phyloP scores from a whole-genome alignment of 2,113 vertebrate genomes.

The Microcebus jonahi region DNA sequence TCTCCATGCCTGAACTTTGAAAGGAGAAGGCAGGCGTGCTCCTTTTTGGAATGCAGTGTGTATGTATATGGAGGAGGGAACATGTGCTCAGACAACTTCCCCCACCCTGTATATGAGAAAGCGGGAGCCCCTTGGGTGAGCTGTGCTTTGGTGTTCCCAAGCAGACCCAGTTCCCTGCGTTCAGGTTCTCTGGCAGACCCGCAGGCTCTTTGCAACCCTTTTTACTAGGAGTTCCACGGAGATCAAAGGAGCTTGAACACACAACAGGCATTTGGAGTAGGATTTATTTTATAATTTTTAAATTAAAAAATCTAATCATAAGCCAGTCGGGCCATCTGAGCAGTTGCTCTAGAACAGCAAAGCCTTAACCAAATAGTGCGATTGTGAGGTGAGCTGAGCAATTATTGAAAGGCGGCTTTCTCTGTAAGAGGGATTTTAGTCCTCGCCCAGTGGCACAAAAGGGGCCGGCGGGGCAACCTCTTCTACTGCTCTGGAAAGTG shows the following conservation, averaged over 20 bases:
- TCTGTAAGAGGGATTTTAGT: constrained; percentile 74
- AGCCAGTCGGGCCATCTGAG: background rate
- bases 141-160: constrained; percentile 2
- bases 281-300: constrained; percentile 54
- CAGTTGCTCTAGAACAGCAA: constrained; percentile 63
- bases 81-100: background rate
- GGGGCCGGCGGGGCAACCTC: background rate
- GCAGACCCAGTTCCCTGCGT: background rate
- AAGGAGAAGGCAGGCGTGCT: constrained; percentile 8
- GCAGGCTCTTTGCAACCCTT: constrained; percentile 25
- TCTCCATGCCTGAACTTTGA: constrained; percentile 53
- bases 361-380: constrained; percentile 75
- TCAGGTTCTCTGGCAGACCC: constrained; percentile 46
- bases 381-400: constrained; percentile 68
- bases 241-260: constrained; percentile 73
- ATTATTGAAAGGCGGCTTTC: constrained; percentile 72
- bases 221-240: constrained; percentile 45
- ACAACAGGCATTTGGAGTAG: constrained; percentile 62
- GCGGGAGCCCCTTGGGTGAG: background rate
- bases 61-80: background rate
- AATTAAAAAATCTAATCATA: constrained; percentile 45
- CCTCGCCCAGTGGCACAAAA: constrained; percentile 70
- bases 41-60: background rate
- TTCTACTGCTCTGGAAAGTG: constrained; percentile 1
- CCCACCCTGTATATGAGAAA: background rate